Base-by-base conservation (phyloP, 53 echinoderm and acorn worm genomes). In the Patiria pectinifera region DNA sequence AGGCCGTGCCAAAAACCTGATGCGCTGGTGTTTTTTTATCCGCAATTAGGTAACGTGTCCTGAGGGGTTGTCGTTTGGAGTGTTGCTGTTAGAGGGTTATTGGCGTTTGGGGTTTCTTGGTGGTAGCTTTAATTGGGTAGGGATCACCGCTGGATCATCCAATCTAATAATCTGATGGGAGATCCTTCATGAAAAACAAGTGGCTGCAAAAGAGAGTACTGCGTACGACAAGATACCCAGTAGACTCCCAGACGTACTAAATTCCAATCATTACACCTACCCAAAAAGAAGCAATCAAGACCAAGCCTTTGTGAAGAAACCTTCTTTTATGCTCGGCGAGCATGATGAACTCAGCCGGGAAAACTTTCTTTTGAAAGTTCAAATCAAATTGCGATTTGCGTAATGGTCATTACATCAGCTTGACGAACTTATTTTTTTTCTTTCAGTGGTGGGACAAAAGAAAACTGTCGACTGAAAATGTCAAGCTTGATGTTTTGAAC, bases 1-100 rank as follows among this genome's bases (percentile, higher is more conserved):
- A 53, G 66, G 76, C 88, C 22, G 59, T 61, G 44, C 35, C 23
- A 44, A 25, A 35, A 88, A 88, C 88, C 58, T 78, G 78, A 88
- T 78, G 59, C 78, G 88, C 78, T 62, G 44, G 78, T 15, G 88
- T 45, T 79, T 88, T 35, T 80, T 80, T 90, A 90, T 80, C 81
- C 43, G 63, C 90, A 90, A 90, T 90, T 90, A 90, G 63, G 45
- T 69, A 18, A 45, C 14, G 66, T 63, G 81, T 69, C 69, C 80
- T 48, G 9, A 62, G 53, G 84, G 84, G 25, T 43, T 80, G 47
- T 78, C 80, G 45, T 48, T 90, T 69, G 13, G 44, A 86, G 71
- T 77, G 77, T 76, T 76, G 44, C 19, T 23, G 90, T 90, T 62
- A 79, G 62, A 66, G 7, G 21, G 81, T 26, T 61, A 61, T 48